Conservation (phyloP, 2,113 vertebrate genomes). For the Butorides virescens region DNA sequence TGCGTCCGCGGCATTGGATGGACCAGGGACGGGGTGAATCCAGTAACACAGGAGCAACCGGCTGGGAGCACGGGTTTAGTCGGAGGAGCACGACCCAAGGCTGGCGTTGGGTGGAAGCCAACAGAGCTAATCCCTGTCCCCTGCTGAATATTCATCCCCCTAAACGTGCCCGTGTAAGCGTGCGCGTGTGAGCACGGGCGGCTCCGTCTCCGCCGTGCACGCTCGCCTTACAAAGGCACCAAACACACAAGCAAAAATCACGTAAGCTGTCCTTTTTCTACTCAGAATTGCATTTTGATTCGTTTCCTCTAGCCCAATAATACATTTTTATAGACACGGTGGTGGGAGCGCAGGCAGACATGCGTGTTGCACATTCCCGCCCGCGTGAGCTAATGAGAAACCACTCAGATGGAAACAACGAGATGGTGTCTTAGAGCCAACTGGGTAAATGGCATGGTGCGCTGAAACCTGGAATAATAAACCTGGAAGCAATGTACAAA, state of each 20-base stretch:
- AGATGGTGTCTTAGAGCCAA: not conserved
- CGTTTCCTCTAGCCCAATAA: not conserved
- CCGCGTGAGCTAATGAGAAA: not conserved
- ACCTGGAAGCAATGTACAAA: not conserved
- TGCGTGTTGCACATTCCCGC: not conserved
- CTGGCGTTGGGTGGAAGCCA: not conserved
- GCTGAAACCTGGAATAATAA: not conserved
- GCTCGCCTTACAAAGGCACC: rapidly evolving
- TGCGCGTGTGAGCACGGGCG: not conserved
- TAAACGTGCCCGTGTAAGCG: rapidly evolving
- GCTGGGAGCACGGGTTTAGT: rapidly evolving
- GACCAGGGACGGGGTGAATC: rapidly evolving
- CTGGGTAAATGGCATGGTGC: not conserved
- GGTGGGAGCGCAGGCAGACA: not conserved
- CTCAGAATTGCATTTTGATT: not conserved
- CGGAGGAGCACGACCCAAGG: not conserved
- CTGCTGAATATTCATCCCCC: too few species aligned
- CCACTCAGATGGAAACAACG: not conserved
- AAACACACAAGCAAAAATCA: not conserved
- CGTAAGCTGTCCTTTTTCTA: not conserved
- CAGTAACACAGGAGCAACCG: not conserved
- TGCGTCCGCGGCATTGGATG: rapidly evolving
- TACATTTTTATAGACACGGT: not conserved
- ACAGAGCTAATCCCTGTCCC: not conserved
- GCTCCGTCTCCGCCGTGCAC: not conserved